A percentile compares a stretch with the other conserved stretches of the same genome.
phyloP scores from a whole-genome alignment of 2,797 vertebrate species.

The Pipistrellus pygmaeus region DNA sequence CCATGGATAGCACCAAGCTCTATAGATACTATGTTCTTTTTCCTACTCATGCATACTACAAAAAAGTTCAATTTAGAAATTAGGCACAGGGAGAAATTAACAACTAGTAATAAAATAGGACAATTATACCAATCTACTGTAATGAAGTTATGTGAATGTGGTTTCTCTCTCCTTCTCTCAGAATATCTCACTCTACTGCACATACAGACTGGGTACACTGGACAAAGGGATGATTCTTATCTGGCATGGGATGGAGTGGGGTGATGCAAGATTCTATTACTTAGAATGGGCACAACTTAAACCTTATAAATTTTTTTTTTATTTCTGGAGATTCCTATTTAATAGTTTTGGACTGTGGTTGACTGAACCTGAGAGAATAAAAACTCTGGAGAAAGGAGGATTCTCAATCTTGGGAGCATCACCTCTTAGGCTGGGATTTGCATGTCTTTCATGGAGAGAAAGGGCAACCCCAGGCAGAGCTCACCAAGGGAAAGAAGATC shows the following conservation, averaged over 20 bases:
- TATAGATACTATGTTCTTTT: neutral
- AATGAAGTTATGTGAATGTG: neutral
- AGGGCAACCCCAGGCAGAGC: neutral
- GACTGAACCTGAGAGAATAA: neutral
- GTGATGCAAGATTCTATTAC: neutral
- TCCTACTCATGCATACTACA: too few species aligned
- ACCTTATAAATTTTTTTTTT: neutral
- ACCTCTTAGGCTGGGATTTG: neutral
- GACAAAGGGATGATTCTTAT: neutral
- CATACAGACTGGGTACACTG: neutral
- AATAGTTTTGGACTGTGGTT: neutral
- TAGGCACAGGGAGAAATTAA: neutral
- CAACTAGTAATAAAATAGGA: neutral
- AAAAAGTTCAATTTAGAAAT: neutral
- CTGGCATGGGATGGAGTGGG: neutral
- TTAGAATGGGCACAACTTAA: too few species aligned
- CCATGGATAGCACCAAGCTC: neutral
- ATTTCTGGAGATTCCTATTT: neutral
- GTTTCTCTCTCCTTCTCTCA: neutral
- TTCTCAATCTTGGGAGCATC: fast-evolving
- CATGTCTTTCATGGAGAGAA: neutral
- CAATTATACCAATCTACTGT: neutral
- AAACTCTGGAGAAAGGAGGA: neutral
- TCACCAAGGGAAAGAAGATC: neutral
- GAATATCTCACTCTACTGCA: neutral